Percentiles rank a stretch among this genome's conserved stretches.
Evolutionary conservation across 1,140 invertebrate genomes (phyloP).

Genomic region (Neotoxoptera formosana): DNA sequence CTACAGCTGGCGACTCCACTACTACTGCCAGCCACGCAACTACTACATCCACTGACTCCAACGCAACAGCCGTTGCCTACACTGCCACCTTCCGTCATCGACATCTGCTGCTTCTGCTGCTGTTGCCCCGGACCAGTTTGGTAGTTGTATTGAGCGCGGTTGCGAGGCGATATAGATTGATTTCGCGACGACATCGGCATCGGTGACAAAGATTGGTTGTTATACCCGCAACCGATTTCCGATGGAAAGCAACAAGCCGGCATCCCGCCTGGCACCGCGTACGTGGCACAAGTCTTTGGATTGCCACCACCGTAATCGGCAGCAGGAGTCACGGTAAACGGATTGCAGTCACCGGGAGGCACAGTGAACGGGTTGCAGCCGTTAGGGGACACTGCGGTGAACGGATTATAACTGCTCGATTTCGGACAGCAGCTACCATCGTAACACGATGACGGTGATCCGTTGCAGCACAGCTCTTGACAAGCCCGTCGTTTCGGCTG

Average conservation of each 20-base stretch:
- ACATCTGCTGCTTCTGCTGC: neutral
- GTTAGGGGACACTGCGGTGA: neutral
- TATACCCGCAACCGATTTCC: conserved; percentile 1
- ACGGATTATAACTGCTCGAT: neutral
- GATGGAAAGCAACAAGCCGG: neutral
- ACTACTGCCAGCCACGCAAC: conserved; percentile 50
- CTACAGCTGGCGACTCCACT: conserved; percentile 55
- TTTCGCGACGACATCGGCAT: neutral
- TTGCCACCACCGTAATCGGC: neutral
- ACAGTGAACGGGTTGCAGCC: neutral
- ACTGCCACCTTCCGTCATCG: neutral
- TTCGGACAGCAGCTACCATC: neutral
- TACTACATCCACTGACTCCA: neutral
- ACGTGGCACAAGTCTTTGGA: neutral
- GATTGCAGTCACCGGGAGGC: neutral
- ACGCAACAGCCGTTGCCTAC: conserved; percentile 41
- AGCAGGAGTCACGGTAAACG: neutral
- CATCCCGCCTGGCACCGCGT: no score
- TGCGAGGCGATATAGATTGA: conserved; percentile 51
- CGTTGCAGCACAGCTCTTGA: neutral
- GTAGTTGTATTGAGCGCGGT: conserved; percentile 16
- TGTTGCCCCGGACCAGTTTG: neutral
- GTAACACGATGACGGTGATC: neutral
- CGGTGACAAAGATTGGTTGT: neutral
- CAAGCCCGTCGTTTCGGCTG: neutral